Evolutionary conservation across 1,140 invertebrate genomes (phyloP).

Genomic region (Aphis gossypii): DNA sequence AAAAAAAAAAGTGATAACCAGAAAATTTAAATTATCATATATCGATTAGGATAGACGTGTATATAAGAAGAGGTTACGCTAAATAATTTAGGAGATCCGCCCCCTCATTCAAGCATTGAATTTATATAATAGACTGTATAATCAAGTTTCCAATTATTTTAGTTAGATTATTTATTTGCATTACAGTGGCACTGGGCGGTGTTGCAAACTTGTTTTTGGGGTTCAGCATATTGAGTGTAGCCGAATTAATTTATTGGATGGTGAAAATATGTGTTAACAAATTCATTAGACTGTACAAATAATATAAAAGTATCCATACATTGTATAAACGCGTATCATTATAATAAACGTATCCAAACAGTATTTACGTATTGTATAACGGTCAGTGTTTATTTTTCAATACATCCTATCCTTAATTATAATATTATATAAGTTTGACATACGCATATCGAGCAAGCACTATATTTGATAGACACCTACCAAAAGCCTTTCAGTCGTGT

Average conservation of each 20-base stretch:
- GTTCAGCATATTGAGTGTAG: conserved; percentile 62
- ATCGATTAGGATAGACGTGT: not conserved
- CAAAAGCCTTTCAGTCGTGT: not conserved
- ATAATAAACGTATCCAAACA: not conserved
- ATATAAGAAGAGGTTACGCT: not conserved
- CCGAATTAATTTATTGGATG: conserved; percentile 62
- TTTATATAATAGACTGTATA: not conserved
- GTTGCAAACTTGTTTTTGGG: conserved; percentile 62
- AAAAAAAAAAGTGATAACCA: not conserved
- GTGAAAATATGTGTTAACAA: conserved; percentile 56
- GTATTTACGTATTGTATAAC: not conserved
- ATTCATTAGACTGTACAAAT: conserved; percentile 9
- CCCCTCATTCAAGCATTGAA: not conserved
- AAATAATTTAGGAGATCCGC: not conserved
- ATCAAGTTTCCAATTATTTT: conserved; percentile 8
- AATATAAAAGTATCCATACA: not conserved
- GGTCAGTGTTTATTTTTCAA: not conserved
- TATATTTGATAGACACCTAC: not conserved
- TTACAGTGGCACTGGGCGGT: conserved; percentile 62
- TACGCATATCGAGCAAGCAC: not conserved
- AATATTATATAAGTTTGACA: not conserved
- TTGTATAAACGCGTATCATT: not conserved
- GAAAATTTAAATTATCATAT: not conserved
- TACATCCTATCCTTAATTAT: not conserved
- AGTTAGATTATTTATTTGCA: conserved; percentile 33